Conservation (phyloP, 2,113 vertebrate genomes). For the Spizaetus ornatus region DNA sequence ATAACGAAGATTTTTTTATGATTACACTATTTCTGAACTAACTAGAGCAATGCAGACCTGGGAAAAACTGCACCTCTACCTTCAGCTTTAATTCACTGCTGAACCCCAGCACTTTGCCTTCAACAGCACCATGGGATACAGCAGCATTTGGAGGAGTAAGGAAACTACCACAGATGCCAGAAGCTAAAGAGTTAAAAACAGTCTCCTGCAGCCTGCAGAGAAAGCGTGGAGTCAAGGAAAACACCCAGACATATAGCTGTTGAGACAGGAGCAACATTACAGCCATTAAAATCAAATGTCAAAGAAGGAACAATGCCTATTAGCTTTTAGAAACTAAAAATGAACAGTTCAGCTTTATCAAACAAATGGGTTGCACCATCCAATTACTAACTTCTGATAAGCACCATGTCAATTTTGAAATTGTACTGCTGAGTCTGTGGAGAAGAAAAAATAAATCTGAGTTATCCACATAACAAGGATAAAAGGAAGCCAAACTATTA, state of each 20-base stretch:
- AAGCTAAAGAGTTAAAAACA: constrained; percentile 54
- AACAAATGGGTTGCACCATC: constrained; percentile 58
- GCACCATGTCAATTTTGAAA: constrained; percentile 56
- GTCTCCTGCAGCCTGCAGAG: not conserved
- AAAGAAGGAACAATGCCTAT: constrained; percentile 58
- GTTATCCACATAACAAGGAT: constrained; percentile 45
- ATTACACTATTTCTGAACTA: not conserved
- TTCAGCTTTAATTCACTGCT: not conserved
- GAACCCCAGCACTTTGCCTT: not conserved
- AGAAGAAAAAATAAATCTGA: constrained; percentile 42
- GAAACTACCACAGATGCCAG: not conserved
- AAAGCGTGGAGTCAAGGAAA: not conserved
- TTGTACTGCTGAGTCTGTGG: not conserved
- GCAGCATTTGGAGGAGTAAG: not conserved
- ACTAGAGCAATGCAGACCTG: not conserved
- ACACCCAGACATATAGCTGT: constrained; percentile 39
- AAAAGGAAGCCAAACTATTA: constrained; percentile 38
- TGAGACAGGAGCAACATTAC: constrained; percentile 65
- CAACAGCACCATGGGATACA: not conserved
- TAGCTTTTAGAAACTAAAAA: constrained; percentile 61
- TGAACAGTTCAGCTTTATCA: constrained; percentile 60
- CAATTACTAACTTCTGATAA: constrained; percentile 68
- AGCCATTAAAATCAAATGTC: constrained; percentile 72
- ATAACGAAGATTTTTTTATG: not conserved
- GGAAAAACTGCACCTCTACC: not conserved